phyloP scores from a whole-genome alignment of 2,888 invertebrate genomes.

The Malacosoma neustria region DNA sequence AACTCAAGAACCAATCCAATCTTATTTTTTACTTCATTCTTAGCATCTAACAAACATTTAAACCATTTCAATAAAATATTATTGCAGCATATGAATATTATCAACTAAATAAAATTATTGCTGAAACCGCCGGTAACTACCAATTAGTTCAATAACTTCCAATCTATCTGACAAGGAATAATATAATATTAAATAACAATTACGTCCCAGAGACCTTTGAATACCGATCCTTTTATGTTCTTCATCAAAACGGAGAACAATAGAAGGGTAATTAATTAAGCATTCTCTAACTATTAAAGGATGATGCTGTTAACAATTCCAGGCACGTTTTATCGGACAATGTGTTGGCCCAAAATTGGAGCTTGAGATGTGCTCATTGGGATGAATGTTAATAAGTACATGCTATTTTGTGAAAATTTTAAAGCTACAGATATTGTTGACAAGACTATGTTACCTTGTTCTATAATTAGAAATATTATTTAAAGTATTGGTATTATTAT shows the following conservation, averaged over 20 bases:
- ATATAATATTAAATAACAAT: not conserved
- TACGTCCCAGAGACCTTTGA: not conserved
- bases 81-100: too few species aligned
- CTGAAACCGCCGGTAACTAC: too few species aligned
- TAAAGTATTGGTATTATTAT: too few species aligned
- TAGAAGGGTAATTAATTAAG: constrained; percentile 9
- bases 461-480: too few species aligned
- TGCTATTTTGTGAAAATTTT: not conserved
- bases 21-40: too few species aligned
- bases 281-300: constrained; percentile 7
- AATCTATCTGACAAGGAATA: not conserved
- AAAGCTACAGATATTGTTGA: not conserved
- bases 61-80: too few species aligned
- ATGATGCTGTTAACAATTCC: constrained; percentile 4
- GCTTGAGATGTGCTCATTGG: not conserved
- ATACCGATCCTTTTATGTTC: not conserved
- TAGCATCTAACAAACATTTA: too few species aligned
- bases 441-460: too few species aligned
- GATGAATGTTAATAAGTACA: constrained; percentile 4
- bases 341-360: constrained; percentile 5
- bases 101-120: too few species aligned
- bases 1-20: too few species aligned
- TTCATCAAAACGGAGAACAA: constrained; percentile 1
- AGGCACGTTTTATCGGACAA: constrained; percentile 5
- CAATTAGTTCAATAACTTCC: too few species aligned